phyloP scores from a whole-genome alignment of 2,113 vertebrate genomes.

The Nycticryphes semicollaris region DNA sequence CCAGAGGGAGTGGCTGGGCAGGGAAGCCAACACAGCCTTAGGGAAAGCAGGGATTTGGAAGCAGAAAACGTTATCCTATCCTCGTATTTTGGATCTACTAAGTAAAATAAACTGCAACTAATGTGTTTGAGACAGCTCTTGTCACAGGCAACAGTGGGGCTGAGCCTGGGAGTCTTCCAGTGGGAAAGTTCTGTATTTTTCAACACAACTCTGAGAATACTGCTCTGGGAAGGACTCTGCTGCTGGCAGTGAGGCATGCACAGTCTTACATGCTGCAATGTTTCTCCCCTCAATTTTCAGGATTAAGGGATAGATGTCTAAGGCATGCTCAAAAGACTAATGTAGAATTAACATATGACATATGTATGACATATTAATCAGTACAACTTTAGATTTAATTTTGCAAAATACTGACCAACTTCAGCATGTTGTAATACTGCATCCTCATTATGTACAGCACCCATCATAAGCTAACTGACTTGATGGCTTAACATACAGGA shows the following conservation, averaged over 20 bases:
- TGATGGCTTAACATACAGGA: background rate
- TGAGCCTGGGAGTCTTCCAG: background rate
- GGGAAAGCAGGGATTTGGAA: background rate
- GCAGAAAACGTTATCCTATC: background rate
- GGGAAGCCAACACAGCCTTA: accelerated
- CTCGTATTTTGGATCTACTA: no score
- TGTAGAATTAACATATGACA: background rate
- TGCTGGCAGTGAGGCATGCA: background rate
- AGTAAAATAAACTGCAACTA: accelerated
- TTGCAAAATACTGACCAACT: background rate
- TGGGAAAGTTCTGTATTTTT: background rate
- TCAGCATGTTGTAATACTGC: background rate
- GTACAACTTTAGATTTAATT: background rate
- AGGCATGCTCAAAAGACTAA: background rate
- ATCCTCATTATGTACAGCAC: background rate
- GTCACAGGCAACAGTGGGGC: background rate
- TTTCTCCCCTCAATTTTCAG: background rate
- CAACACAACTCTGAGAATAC: background rate
- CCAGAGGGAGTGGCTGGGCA: background rate
- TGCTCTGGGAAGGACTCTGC: background rate
- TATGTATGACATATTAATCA: background rate
- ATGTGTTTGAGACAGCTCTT: background rate
- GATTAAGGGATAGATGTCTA: background rate
- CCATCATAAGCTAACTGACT: background rate
- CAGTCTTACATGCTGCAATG: background rate